Base-by-base conservation (phyloP, 2,888 invertebrate genomes). In the Merodon equestris region DNA sequence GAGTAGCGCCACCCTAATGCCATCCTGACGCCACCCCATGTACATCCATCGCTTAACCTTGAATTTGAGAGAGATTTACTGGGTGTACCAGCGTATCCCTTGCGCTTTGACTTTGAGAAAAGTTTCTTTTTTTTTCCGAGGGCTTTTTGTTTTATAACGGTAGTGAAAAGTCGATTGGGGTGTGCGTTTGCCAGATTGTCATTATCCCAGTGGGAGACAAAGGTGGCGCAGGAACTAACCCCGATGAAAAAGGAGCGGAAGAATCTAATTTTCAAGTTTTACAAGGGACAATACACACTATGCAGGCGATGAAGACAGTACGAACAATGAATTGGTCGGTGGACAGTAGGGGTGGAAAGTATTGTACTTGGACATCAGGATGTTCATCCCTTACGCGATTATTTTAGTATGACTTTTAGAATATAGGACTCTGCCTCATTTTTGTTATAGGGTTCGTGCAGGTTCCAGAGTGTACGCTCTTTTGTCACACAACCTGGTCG, bases 191-290 rank as follows among this genome's bases (percentile, higher is more conserved):
- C 73, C 63, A 63, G 77, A 79, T 68, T 64, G 68, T 64, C 74
- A 79, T 79, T 79, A 68, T 79, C 64, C 74, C 79, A 74, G 64
- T 79, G 74, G 68, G 68, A 79, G 50, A 64, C 54, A 27, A 48
- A 13, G 45, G 17, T 36, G n/a, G 51, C 10, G 13, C 1, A 36
- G 15, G 34, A 17, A 44, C 47, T 19, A 54, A 50, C 64, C 53
- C 51, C 36, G 38, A 7, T 45, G 45, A 47, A 36, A 36, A 53
- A 18, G 51, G 64, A n/a, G 50, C 67, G 79, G 79, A 79, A 74
- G 68, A 79, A 79, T 79, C 74, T 79, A 79, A 79, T 79, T 79
- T 79, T 74, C 68, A 79, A 74, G 51, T 77, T 77, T 73, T 73
- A 73, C 67, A 73, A 77, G 77, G 61, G 57, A 51, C 57, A 53